A percentile compares a stretch with the other conserved stretches of the same genome.
phyloP scores from a whole-genome alignment of 2,888 invertebrate genomes.

The Barypeithes pellucidus region DNA sequence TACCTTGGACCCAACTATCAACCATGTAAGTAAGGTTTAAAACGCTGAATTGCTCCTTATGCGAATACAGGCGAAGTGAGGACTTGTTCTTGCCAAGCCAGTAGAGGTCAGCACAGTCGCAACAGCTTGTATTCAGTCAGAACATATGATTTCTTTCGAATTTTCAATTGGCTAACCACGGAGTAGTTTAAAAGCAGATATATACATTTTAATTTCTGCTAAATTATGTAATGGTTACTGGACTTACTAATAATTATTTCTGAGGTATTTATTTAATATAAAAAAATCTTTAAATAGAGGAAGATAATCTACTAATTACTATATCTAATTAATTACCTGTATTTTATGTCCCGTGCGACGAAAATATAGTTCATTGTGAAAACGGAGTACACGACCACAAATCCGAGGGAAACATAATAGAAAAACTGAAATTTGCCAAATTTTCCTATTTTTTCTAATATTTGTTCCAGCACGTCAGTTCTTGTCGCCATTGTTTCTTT shows the following conservation, averaged over 20 bases:
- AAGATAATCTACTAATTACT: not conserved
- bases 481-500: not conserved
- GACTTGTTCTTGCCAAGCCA: too few relatives aligned
- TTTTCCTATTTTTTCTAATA: conserved; percentile 64
- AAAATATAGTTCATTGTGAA: conserved; percentile 63
- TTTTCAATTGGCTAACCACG: too few relatives aligned
- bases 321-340: conserved; percentile 57
- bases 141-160: too few relatives aligned
- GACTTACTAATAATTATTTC: too few relatives aligned
- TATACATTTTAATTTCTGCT: not conserved
- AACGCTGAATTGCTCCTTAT: too few relatives aligned
- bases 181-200: too few relatives aligned
- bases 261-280: not conserved
- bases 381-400: conserved; percentile 60
- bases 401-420: conserved; percentile 58
- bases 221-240: not conserved
- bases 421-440: conserved; percentile 72
- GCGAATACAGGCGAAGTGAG: too few relatives aligned
- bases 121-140: too few relatives aligned
- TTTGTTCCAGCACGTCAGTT: conserved; percentile 41
- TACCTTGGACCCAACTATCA: too few relatives aligned
- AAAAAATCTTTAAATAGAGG: not conserved
- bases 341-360: conserved; percentile 61
- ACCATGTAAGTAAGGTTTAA: too few relatives aligned
- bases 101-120: too few relatives aligned